phyloP scores from a whole-genome alignment of 2,113 vertebrate species.

The Petaurus breviceps region DNA sequence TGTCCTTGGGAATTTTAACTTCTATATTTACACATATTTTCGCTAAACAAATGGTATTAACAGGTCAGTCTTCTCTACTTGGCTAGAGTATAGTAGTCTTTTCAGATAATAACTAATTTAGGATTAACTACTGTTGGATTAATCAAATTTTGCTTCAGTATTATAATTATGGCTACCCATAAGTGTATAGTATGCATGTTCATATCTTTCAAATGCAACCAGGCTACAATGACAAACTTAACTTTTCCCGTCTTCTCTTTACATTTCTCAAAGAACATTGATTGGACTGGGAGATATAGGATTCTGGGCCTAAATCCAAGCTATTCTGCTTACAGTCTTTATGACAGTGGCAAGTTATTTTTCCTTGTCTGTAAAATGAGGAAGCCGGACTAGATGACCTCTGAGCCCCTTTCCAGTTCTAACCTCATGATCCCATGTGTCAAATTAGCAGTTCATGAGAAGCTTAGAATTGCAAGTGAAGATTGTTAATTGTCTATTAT shows the following conservation, averaged over 20 bases:
- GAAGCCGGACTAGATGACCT: no score
- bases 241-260: slow-evolving; percentile 7
- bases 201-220: neutral
- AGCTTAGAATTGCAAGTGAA: no score
- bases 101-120: slow-evolving; percentile 54
- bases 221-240: neutral
- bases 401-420: no score
- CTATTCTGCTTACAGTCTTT: no score
- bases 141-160: neutral
- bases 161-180: slow-evolving; percentile 6
- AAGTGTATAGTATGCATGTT: neutral
- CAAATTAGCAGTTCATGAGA: no score
- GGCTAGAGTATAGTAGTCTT: slow-evolving; percentile 41
- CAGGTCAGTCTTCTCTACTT: slow-evolving; percentile 22
- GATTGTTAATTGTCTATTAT: no score
- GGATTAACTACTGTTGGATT: slow-evolving; percentile 55
- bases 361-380: no score
- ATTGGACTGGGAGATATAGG: no score
- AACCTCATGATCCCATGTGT: no score
- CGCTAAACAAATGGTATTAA: slow-evolving; percentile 57
- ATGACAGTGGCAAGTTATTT: no score
- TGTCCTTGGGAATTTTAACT: slow-evolving; percentile 51
- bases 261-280: slow-evolving; percentile 24
- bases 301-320: no score
- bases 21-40: slow-evolving; percentile 54